These are phyloP conservation scores for Aporophyla nigra DNA, from an alignment of 2,888 invertebrate species.

Conservation along the genomic window DNA sequence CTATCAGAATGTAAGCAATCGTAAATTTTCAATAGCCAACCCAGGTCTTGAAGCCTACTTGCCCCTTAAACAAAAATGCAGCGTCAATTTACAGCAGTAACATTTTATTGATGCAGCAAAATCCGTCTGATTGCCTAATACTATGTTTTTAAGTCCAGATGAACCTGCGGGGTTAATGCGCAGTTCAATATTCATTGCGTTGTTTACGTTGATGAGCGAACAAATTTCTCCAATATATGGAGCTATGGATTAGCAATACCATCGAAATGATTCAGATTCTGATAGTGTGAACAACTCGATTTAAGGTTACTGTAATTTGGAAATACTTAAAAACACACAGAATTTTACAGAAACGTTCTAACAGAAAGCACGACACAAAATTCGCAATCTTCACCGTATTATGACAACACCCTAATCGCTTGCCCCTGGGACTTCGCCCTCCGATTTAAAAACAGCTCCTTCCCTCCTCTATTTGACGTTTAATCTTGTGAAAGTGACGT, in stretches of 20 bases:
- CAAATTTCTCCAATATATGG: too few relatives aligned
- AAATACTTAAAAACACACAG: not conserved
- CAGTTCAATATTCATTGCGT: too few relatives aligned
- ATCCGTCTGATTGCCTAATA: not conserved
- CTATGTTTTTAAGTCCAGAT: not conserved
- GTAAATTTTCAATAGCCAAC: not conserved
- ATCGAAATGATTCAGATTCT: too few relatives aligned
- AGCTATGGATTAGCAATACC: too few relatives aligned
- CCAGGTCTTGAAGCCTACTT: not conserved
- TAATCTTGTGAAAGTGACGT: constrained; percentile 85
- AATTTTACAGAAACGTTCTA: not conserved
- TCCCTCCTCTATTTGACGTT: constrained; percentile 78
- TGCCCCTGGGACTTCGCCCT: constrained; percentile 70
- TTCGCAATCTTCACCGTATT: constrained; percentile 56
- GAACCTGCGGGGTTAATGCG: not conserved
- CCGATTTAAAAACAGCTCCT: constrained; percentile 81
- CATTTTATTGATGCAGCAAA: not conserved
- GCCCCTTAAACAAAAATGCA: not conserved
- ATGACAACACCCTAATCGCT: constrained; percentile 60
- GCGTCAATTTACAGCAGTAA: too few relatives aligned
- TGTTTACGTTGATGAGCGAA: too few relatives aligned
- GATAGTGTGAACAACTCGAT: too few relatives aligned
- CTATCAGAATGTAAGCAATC: not conserved
- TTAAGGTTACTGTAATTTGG: not conserved
- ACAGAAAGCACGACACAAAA: constrained; percentile 40